Conservation (phyloP, 2,888 invertebrate species). For the Zeuzera pyrina region DNA sequence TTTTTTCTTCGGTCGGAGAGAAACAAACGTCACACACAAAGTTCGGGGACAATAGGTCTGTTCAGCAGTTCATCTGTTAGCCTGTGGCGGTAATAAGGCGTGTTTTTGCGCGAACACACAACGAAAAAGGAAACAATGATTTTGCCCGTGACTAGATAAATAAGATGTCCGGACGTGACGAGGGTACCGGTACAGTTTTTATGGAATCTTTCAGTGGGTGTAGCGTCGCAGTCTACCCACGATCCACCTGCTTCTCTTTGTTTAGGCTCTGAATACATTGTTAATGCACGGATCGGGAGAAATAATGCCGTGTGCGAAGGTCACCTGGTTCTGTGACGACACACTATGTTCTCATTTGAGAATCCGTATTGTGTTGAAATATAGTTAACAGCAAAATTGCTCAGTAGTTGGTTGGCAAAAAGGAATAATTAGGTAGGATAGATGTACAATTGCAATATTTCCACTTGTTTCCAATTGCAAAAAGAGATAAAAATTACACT, state of each 20-base stretch:
- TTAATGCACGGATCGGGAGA: slow-evolving; percentile 35
- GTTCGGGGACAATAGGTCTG: slow-evolving; percentile 42
- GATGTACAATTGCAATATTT: slow-evolving; percentile 31
- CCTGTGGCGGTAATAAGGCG: slow-evolving; percentile 54
- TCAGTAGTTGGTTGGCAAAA: too few species aligned
- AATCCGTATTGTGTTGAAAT: too few species aligned
- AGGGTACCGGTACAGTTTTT: slow-evolving; percentile 66
- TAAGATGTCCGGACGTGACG: slow-evolving; percentile 66
- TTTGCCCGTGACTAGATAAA: slow-evolving; percentile 67
- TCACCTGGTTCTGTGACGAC: too few species aligned
- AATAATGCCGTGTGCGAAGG: slow-evolving; percentile 10
- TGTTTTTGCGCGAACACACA: slow-evolving; percentile 51
- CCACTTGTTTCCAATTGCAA: slow-evolving; percentile 36
- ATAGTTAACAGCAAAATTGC: too few species aligned
- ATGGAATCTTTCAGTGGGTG: slow-evolving; percentile 56
- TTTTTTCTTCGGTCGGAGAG: slow-evolving; percentile 29
- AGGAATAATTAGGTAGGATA: too few species aligned
- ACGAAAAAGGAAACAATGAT: slow-evolving; percentile 65
- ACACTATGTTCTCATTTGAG: too few species aligned
- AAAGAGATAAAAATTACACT: slow-evolving; percentile 44
- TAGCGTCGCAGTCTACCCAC: slow-evolving; percentile 24
- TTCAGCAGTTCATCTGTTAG: slow-evolving; percentile 58
- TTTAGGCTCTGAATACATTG: slow-evolving; percentile 48
- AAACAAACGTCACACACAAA: slow-evolving; percentile 53
- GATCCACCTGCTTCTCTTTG: slow-evolving; percentile 54